phyloP scores from a whole-genome alignment of 1,140 invertebrate genomes.

The Ectropis grisescens region DNA sequence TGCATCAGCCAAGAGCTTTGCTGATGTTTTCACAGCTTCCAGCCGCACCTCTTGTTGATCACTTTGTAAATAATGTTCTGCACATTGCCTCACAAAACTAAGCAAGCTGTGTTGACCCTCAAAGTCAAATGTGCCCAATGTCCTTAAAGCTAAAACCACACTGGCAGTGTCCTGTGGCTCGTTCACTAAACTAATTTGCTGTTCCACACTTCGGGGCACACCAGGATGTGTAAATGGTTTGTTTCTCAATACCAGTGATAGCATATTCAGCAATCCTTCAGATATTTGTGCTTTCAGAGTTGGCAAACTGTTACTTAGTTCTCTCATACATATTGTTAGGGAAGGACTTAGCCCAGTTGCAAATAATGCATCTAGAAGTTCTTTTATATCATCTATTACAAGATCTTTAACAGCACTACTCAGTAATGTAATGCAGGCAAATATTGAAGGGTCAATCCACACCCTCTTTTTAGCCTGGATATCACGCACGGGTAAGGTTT shows the following conservation, averaged over 20 bases:
- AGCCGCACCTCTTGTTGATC: conserved; percentile 93
- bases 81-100: conserved; percentile 93
- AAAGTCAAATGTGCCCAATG: conserved; percentile 97
- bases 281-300: conserved; percentile 91
- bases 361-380: conserved; percentile 93
- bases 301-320: conserved; percentile 91
- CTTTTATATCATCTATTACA: conserved; percentile 84
- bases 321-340: conserved; percentile 90
- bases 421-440: conserved; percentile 94
- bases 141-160: conserved; percentile 92
- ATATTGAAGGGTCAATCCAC: conserved; percentile 89
- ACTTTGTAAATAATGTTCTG: conserved; percentile 92
- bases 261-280: conserved; percentile 89
- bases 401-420: conserved; percentile 86
- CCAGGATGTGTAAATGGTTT: conserved; percentile 86
- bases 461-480: conserved; percentile 79
- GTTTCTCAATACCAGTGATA: conserved; percentile 92
- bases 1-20: conserved; percentile 86
- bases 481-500: conserved; percentile 85
- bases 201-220: conserved; percentile 74
- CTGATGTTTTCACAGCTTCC: conserved; percentile 95
- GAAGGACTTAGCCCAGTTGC: conserved; percentile 91
- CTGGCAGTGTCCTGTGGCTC: conserved; percentile 82
- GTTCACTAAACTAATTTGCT: conserved; percentile 55
- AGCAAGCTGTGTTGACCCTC: conserved; percentile 93